Base-by-base conservation (phyloP, 1,140 invertebrate species). In the Drosophila eugracilis region DNA sequence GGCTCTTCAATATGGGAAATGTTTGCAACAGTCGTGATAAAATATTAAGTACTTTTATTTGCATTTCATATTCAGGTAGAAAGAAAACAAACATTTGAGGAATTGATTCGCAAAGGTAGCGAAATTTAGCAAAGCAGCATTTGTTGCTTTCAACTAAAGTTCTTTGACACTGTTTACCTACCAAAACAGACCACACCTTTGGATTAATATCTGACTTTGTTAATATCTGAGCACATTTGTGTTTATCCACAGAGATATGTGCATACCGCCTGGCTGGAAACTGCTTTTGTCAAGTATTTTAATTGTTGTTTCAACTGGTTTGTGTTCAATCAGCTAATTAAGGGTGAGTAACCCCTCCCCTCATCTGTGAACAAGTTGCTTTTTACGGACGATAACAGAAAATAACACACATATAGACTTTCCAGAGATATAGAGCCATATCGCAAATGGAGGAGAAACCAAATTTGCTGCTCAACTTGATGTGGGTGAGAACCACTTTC, bases 291-390 rank as follows among this genome's bases (percentile, higher is more conserved):
- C 26, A 10, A 17, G 34, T 14, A 53, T 48, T 53, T 67, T 32
- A 69, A 39, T 36, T 72, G 50, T 78, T 58, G n/a, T 63, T 32
- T 32, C 59, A 78, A 74, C 42, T 58, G 52, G 58, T 72, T 55
- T 63, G 28, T 4, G 24, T 42, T 48, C 62, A 60, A 75, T 67
- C 50, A 53, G 44, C 54, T 73, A 66, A 72, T 58, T 58, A 36
- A 48, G 34, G 54, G 53, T 66, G 58, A 50, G 53, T 57, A 67
- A 48, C 21, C 28, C 14, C 26, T 24, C 14, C 2, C 21, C 21
- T 24, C 15, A 15, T 5, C 30, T 6, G 26, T 14, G 39, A 37
- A 37, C 44, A 49, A 58, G n/a, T 70, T 48, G 44, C 65, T 57
- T 44, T 71, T 71, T 49, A 57, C 30, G 67, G 44, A 19, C 71